Evolutionary conservation across 2,888 invertebrate genomes (phyloP), one percentile per base, ranked within the genome.

Genomic region (Xestobium rufovillosum): DNA sequence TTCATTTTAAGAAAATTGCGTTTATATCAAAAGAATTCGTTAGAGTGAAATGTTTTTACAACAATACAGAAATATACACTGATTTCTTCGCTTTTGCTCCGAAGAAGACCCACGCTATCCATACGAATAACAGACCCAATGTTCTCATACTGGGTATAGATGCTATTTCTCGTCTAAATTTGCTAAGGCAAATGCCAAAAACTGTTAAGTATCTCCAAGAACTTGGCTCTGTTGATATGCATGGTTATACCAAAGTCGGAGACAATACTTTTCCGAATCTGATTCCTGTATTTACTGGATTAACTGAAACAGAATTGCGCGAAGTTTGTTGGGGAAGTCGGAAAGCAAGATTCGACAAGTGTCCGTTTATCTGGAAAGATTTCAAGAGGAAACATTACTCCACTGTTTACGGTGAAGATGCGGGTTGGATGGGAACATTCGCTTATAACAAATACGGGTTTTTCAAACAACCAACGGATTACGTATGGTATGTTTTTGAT

Each of bases 221-320:
- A 30, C 66, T 84, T 41, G 72, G 73, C 9, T 80, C 81, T 25
- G 72, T 86, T 33, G 89, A 89, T 58, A 70, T 95, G 58, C 63
- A 82, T 47, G 95, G 94, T 3, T 92, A 89, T 63, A 91, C 87
- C 59, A 95, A 94, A 72, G 84, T 95, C 4, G 95, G 80, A 2
- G 94, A 94, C 62, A 95, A 94, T 61, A 94, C 94, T 0, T 92
- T 86, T 59, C 90, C 91, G 1, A 95, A 95, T 62, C 61, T 95
- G 39, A 75, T 85, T 4, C 85, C 94, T 0, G 73, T 88, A 43
- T 66, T 92, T 8, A 76, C 80, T 2, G 92, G 92, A 0, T 59
- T 80, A 27, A 74, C 72, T 26, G 76, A 76, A 15, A 67, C 68
- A 1, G 83, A 88, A 52, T 60, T 88, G 30, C 68, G 68, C 31